Evolutionary conservation across 2,888 invertebrate species (phyloP).

Genomic region (Ornithoptera alexandrae): DNA sequence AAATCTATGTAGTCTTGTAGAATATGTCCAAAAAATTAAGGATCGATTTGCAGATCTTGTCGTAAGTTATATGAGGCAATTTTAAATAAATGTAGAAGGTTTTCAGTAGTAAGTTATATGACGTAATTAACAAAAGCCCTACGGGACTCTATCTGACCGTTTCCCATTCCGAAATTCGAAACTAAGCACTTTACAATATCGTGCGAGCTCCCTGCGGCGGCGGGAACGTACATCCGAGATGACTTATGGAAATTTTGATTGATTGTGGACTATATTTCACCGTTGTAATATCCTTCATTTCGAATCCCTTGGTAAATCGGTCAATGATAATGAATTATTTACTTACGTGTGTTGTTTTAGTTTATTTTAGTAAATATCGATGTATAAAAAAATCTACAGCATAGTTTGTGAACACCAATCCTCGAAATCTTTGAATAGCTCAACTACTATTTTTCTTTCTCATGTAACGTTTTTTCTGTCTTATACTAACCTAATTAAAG

Average conservation of each 20-base stretch:
- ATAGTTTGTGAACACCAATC: background rate
- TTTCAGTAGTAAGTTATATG: slow-evolving; percentile 4
- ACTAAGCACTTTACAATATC: slow-evolving; percentile 28
- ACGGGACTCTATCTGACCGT: background rate
- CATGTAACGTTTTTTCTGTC: too few species aligned
- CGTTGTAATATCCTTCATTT: background rate
- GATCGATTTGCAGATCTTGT: background rate
- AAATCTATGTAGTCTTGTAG: too few species aligned
- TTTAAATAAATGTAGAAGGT: too few species aligned
- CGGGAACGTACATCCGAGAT: slow-evolving; percentile 15
- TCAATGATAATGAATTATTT: background rate
- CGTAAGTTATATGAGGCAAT: too few species aligned
- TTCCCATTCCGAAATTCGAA: slow-evolving; percentile 21
- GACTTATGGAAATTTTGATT: slow-evolving; percentile 29
- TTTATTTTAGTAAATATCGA: background rate
- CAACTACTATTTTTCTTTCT: too few species aligned
- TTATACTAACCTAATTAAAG: too few species aligned
- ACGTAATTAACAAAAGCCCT: slow-evolving; percentile 25
- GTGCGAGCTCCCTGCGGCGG: slow-evolving; percentile 24
- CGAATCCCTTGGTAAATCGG: background rate
- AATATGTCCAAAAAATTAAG: background rate
- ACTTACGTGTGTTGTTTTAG: background rate
- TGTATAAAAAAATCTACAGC: background rate
- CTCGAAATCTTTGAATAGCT: too few species aligned
- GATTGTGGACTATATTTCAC: slow-evolving; percentile 17